Percentiles rank a stretch among this genome's conserved stretches.
phyloP scores from a whole-genome alignment of 2,797 vertebrate genomes.

The Melanotaenia maccullochi region DNA sequence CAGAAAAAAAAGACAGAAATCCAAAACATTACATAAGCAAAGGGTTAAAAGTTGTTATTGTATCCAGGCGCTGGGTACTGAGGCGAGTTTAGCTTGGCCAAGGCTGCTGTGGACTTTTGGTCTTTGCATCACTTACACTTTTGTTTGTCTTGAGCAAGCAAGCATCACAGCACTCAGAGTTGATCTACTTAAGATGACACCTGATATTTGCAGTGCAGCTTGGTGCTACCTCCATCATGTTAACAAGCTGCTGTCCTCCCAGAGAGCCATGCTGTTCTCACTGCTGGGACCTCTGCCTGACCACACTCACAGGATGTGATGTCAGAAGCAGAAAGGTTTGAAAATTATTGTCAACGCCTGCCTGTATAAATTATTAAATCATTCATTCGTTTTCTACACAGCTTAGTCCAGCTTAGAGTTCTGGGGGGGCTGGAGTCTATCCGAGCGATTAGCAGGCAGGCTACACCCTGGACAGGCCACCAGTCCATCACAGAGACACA shows the following conservation, averaged over 20 bases:
- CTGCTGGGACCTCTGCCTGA: slow-evolving; percentile 15
- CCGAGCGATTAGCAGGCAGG: no score
- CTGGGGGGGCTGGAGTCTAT: no score
- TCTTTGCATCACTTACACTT: slow-evolving; percentile 6
- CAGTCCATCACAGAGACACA: no score
- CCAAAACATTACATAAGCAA: no score
- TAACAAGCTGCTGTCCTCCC: slow-evolving; percentile 30
- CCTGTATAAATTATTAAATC: not conserved
- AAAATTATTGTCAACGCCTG: slow-evolving; percentile 38
- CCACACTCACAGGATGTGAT: slow-evolving; percentile 52
- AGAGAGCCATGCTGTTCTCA: slow-evolving; percentile 16
- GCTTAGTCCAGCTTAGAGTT: no score
- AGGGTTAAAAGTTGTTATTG: no score
- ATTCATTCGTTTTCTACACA: no score
- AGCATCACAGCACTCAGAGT: slow-evolving; percentile 2
- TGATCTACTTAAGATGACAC: slow-evolving; percentile 41
- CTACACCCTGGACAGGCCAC: no score
- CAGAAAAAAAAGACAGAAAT: no score
- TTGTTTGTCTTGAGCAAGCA: slow-evolving; percentile 2
- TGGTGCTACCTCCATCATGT: slow-evolving; percentile 25
- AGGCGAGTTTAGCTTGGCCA: not conserved
- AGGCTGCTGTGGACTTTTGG: slow-evolving; percentile 4
- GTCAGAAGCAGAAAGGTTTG: slow-evolving; percentile 47
- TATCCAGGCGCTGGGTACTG: no score
- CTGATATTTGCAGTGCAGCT: slow-evolving; percentile 44